These are phyloP conservation scores for Andrena trimmerana DNA, from an alignment of 2,888 invertebrate species.

Conservation along the genomic window DNA sequence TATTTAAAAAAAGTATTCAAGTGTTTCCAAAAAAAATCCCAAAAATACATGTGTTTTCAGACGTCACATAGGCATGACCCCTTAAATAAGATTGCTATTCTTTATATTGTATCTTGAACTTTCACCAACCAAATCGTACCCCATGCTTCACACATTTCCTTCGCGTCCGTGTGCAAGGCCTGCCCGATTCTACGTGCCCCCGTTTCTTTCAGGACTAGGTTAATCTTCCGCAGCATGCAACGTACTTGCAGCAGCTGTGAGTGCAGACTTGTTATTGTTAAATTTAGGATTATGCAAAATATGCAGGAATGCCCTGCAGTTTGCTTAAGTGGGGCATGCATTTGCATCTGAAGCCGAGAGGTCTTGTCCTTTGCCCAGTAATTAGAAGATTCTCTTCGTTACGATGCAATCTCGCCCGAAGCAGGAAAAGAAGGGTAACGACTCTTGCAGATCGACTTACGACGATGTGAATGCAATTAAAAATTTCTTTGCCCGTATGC, in stretches of 20 bases:
- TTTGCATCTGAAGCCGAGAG: slow-evolving; percentile 76
- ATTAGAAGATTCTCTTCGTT: slow-evolving; percentile 59
- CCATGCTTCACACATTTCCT: background rate
- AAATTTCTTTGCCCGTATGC: slow-evolving; percentile 55
- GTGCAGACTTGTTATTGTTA: slow-evolving; percentile 71
- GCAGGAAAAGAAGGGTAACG: slow-evolving; percentile 4
- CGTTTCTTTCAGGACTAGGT: slow-evolving; percentile 75
- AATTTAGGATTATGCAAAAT: slow-evolving; percentile 79
- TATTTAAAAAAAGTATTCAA: no score
- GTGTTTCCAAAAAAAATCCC: no score
- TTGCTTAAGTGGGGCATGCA: slow-evolving; percentile 73
- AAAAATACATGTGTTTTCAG: no score
- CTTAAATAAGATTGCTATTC: no score
- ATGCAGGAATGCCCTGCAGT: slow-evolving; percentile 65
- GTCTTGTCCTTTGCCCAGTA: slow-evolving; percentile 64
- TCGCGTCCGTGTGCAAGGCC: slow-evolving; percentile 10
- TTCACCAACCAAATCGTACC: background rate
- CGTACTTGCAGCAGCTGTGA: slow-evolving; percentile 66
- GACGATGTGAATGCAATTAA: background rate
- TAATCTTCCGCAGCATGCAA: slow-evolving; percentile 72
- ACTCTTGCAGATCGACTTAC: background rate
- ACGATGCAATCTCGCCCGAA: background rate
- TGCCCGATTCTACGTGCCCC: slow-evolving; percentile 39
- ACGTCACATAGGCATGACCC: no score
- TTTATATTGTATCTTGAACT: background rate